Evolutionary conservation across 2,113 vertebrate genomes (phyloP).

Genomic region (Leucopsar rothschildi): DNA sequence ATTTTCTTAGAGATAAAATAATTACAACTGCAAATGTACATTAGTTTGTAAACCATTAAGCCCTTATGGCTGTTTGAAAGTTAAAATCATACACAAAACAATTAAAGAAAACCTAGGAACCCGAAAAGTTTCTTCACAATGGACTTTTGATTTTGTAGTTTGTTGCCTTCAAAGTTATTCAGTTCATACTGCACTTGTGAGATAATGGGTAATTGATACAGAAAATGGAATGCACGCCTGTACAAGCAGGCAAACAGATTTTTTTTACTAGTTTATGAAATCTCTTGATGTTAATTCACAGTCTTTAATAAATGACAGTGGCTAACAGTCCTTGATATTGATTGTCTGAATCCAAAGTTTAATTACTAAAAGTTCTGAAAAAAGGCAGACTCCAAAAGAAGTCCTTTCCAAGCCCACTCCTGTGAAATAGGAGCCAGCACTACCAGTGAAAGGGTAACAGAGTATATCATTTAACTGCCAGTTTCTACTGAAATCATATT

Average conservation of each 20-base stretch:
- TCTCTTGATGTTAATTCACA: not conserved
- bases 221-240: not conserved
- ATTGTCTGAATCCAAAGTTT: not conserved
- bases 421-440: not conserved
- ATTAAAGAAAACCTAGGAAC: not conserved
- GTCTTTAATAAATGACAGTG: not conserved
- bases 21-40: conserved; percentile 16
- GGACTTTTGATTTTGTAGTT: not conserved
- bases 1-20: conserved; percentile 63
- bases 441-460: not conserved
- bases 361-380: not conserved
- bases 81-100: conserved; percentile 11
- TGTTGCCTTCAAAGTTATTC: conserved; percentile 35
- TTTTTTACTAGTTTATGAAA: conserved; percentile 1
- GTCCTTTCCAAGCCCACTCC: not conserved
- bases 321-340: not conserved
- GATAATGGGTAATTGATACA: not conserved
- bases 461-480: not conserved
- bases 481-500: not conserved
- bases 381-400: not conserved
- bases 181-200: conserved; percentile 42
- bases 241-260: not conserved
- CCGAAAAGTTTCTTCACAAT: not conserved
- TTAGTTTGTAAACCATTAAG: conserved; percentile 59
- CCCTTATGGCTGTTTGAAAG: conserved; percentile 54